These are phyloP conservation scores for Ammodytes marinus DNA, from an alignment of 2,113 vertebrate genomes.

Conservation along the genomic window DNA sequence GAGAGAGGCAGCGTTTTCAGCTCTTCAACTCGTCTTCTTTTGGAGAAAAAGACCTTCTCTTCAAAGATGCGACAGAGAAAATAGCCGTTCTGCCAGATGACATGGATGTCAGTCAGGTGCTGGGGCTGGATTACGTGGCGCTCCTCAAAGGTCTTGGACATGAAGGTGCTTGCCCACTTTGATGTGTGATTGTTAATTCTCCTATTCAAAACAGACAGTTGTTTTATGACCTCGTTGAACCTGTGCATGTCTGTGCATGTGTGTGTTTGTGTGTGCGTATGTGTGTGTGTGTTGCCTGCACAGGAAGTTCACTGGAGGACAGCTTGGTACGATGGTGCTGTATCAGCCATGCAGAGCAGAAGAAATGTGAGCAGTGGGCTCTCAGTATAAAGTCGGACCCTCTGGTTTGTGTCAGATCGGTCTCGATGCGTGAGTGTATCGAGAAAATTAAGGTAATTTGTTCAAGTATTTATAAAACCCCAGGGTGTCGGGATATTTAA, in stretches of 20 bases:
- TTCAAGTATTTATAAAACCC: background rate
- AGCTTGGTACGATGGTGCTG: constrained; percentile 94
- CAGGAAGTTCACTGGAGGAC: constrained; percentile 92
- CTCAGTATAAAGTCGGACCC: constrained; percentile 89
- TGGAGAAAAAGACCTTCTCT: constrained; percentile 88
- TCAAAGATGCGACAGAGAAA: constrained; percentile 87
- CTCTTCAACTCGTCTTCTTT: constrained; percentile 87
- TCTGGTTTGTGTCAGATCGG: constrained; percentile 87
- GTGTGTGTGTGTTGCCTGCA: background rate
- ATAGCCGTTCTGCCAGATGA: constrained; percentile 84
- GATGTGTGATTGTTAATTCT: constrained; percentile 8
- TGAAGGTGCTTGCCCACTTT: constrained; percentile 85
- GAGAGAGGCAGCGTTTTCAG: constrained; percentile 85
- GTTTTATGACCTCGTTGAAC: background rate
- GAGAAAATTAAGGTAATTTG: constrained; percentile 90
- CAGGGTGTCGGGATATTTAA: background rate
- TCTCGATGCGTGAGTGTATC: constrained; percentile 89
- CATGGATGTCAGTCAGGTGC: constrained; percentile 87
- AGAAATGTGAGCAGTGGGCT: constrained; percentile 92
- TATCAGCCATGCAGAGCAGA: constrained; percentile 90
- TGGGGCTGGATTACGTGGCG: constrained; percentile 91
- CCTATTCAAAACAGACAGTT: background rate
- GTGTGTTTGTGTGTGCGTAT: too few species aligned
- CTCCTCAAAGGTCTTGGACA: constrained; percentile 92
- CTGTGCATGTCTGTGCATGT: constrained; percentile 6